Evolutionary conservation across 2,113 vertebrate species (phyloP), one percentile per base, ranked within the genome.

Genomic region (Dicentrarchus labrax): DNA sequence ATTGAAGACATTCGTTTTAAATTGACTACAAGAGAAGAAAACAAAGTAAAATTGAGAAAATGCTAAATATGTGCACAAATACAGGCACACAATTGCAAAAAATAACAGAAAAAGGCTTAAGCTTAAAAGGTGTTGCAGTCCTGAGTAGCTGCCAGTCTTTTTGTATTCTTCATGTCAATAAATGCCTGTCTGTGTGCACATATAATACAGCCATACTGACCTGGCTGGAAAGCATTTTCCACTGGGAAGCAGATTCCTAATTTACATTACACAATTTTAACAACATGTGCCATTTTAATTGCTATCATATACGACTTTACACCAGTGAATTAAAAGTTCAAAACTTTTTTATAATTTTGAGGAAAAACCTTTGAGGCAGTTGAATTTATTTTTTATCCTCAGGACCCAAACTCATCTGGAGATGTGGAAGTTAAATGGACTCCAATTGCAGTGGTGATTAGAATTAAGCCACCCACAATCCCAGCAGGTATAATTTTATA

Each of bases 401-500:
- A 94, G 93, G 76, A 85, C 53, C 39, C 59, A 81, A 68, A 86
- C 17, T 56, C 62, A 7, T 45, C 86, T 43, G 75, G 21, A 86
- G 50, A 67, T 36, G 48, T 24, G 45, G 94, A 94, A 15, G 3
- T 88, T 5, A 95, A 94, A 71, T 82, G 96, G 89, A 95, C 94
- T 81, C 81, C 78, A 24, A 90, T 95, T 10, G 47, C 92, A 48
- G 65, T 94, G n/a, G 45, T 96, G 62, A 82, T 96, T 91, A 96
- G 95, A 92, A 90, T 97, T 78, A 95, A 92, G 24, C 94, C 96
- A 62, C 93, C 94, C 30, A 95, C 94, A 74, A 84, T 91, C 6
- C 16, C 95, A 13, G 64, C 95, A 94, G 97, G 97, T 97, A 84
- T 15, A 24, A 22, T 48, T 73, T 17, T 11, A 36, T 51, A 13